A percentile compares a stretch with the other conserved stretches of the same genome.
Evolutionary conservation across 2,113 vertebrate species (phyloP).

Genomic region (Sander vitreus): DNA sequence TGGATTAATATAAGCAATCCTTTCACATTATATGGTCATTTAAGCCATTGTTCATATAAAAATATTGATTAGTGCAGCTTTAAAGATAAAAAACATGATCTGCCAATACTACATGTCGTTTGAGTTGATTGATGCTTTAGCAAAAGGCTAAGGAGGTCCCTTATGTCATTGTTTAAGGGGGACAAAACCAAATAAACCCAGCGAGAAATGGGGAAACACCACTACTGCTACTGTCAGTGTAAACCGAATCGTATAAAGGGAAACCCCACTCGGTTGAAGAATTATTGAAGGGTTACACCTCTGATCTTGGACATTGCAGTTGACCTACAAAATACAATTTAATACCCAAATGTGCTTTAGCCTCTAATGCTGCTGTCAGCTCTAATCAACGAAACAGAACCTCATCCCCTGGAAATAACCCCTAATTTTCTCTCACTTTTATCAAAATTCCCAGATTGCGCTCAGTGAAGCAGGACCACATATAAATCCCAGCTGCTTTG

Average conservation of each 20-base stretch:
- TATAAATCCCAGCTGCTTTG: slow-evolving; percentile 39
- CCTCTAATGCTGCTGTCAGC: slow-evolving; percentile 22
- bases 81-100: slow-evolving; percentile 15
- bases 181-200: slow-evolving; percentile 10
- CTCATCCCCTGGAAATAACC: slow-evolving; percentile 22
- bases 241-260: not conserved
- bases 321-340: slow-evolving; percentile 40
- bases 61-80: slow-evolving; percentile 21
- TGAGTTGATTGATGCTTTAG: not conserved
- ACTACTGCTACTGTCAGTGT: not conserved
- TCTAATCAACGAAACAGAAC: slow-evolving; percentile 19
- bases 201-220: not conserved
- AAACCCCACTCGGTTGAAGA: slow-evolving; percentile 7
- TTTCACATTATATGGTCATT: not conserved
- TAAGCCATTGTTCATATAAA: slow-evolving; percentile 10
- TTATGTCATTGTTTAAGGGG: not conserved
- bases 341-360: slow-evolving; percentile 30
- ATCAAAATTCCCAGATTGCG: slow-evolving; percentile 31
- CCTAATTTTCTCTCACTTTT: slow-evolving; percentile 28
- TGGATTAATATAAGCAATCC: not conserved
- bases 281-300: slow-evolving; percentile 9
- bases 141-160: not conserved
- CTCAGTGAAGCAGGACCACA: slow-evolving; percentile 15
- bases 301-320: slow-evolving; percentile 11
- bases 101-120: not conserved